Conservation (phyloP, 2,113 vertebrate species). For the Sebastes fasciatus region DNA sequence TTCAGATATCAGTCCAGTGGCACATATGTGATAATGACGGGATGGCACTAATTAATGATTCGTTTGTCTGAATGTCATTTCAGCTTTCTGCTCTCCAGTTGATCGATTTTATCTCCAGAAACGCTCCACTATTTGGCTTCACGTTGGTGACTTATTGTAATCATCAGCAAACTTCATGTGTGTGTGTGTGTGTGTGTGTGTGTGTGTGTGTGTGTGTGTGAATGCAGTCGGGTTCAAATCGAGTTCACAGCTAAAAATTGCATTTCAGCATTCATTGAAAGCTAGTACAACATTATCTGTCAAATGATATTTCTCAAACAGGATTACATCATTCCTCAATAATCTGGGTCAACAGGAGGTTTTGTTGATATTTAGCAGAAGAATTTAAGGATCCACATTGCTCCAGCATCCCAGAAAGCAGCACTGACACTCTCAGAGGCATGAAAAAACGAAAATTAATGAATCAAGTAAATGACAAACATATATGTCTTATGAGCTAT, state of each 20-base stretch:
- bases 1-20: not conserved
- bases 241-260: slow-evolving; percentile 42
- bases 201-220: not conserved
- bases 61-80: slow-evolving; percentile 17
- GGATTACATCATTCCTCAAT: slow-evolving; percentile 12
- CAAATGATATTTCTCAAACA: slow-evolving; percentile 10
- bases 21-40: not conserved
- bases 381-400: not conserved
- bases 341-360: slow-evolving; percentile 9
- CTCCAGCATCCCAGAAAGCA: not conserved
- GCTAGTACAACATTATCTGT: not conserved
- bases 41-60: slow-evolving; percentile 22
- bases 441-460: not conserved
- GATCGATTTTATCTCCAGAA: slow-evolving; percentile 15
- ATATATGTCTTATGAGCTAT: too few relatives aligned
- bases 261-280: slow-evolving; percentile 22
- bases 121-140: slow-evolving; percentile 15
- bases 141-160: not conserved
- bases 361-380: slow-evolving; percentile 10
- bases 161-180: slow-evolving; percentile 13
- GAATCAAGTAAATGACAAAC: not conserved
- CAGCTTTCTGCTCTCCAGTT: slow-evolving; percentile 1
- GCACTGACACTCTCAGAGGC: not conserved
- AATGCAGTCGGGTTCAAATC: slow-evolving; percentile 42
- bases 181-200: slow-evolving; percentile 5